Evolutionary conservation across 2,797 vertebrate species (phyloP), one percentile per base, ranked within the genome.

Genomic region (Semaprochilodus insignis): DNA sequence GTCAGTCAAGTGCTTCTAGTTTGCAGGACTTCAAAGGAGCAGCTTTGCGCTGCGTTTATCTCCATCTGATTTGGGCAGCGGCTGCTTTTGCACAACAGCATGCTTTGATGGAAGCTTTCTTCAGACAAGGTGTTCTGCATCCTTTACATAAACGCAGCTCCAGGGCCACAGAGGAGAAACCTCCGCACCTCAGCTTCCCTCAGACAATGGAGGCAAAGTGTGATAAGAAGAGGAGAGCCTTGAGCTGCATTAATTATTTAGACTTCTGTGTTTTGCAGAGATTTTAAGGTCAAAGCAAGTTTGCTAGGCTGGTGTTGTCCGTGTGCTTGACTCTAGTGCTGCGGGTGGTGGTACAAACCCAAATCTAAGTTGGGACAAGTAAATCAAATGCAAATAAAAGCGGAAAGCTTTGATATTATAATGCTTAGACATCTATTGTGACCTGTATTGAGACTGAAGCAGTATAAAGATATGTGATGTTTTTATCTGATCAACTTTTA

Each of bases 1-100:
- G 89, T 89, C 89, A 88, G 88, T 90, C 89, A 91, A 90, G 89
- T 88, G 87, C 83, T 90, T 91, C 63, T 80, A 62, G 88, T 91
- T 90, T 88, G 83, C 80, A 81, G 74, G 21, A 78, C 78, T 86
- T 85, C 75, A 83, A 77, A 81, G 74, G 57, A 78, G 74, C 78
- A 52, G 11, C 17, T 78, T 48, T 17, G 60, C 23, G 59, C 72
- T 25, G 31, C 34, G 72, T 84, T 83, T 66, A 80, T 70, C 78
- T 81, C 65, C 4, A 51, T 57, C 73, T 77, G 55, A 82, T 79
- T 85, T 80, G 44, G 51, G 72, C 79, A 25, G 60, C 55, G 10
- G 78, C n/a, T 34, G 70, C 19, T 40, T 52, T 76, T 79, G 71
- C 57, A 8, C 52, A 71, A 76, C 59, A 0, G 14, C 16, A 5